phyloP scores from a whole-genome alignment of 64 coral and sea anemone species.

The Stylophora pistillata region DNA sequence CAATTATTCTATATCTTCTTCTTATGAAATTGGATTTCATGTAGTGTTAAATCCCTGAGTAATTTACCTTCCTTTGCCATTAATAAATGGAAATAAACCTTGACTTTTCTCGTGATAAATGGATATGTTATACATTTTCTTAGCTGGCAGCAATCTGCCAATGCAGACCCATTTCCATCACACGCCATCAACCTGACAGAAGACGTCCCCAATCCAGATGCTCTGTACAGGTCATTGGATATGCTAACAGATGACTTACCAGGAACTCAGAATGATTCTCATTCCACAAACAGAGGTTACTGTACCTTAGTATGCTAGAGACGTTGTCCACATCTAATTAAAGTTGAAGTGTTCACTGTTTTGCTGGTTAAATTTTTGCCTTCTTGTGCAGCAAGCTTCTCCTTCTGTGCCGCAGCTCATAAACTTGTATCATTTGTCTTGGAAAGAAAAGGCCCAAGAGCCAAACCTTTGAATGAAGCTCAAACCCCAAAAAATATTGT shows the following conservation, averaged over 20 bases:
- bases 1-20: no score
- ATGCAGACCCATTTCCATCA: conserved; percentile 60
- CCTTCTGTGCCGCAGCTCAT: no score
- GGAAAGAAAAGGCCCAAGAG: no score
- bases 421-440: neutral
- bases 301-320: neutral
- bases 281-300: conserved; percentile 33
- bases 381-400: no score
- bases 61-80: no score
- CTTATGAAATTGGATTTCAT: no score
- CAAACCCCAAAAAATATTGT: no score
- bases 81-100: no score
- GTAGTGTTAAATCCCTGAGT: no score
- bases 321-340: neutral
- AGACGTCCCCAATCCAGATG: conserved; percentile 92
- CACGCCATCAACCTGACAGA: conserved; percentile 72
- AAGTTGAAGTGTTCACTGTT: no score
- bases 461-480: no score
- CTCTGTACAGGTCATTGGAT: conserved; percentile 70
- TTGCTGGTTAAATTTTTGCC: no score
- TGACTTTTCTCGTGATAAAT: neutral
- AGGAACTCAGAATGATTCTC: conserved; percentile 7
- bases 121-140: conserved; percentile 1
- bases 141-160: conserved; percentile 53
- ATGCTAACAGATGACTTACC: conserved; percentile 76